phyloP scores from a whole-genome alignment of 30 jellyfish, hydroid and myxozoan genomes.

The Aurelia aurita region DNA sequence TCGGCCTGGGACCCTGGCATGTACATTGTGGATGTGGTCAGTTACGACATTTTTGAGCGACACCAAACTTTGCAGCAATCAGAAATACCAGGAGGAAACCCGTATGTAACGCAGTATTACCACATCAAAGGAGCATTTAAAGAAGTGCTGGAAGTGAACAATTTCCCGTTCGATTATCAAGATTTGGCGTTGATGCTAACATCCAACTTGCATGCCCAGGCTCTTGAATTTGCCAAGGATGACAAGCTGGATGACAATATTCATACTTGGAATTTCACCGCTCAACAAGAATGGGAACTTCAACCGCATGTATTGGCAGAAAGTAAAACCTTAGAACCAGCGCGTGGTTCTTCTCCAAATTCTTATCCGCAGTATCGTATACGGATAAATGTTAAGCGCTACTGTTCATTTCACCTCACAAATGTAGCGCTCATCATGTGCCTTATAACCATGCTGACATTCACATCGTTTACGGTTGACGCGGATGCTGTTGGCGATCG shows the following conservation, averaged over 20 bases:
- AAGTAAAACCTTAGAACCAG: neutral
- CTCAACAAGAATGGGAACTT: constrained; percentile 52
- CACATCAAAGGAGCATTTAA: constrained; percentile 54
- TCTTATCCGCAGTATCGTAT: constrained; percentile 61
- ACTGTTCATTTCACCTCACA: constrained; percentile 34
- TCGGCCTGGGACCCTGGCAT: constrained; percentile 42
- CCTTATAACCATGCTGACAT: constrained; percentile 61
- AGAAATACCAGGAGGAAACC: neutral
- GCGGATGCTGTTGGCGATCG: constrained; percentile 59
- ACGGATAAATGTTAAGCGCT: constrained; percentile 54
- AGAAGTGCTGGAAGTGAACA: constrained; percentile 44
- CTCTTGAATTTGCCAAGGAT: constrained; percentile 9
- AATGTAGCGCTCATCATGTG: constrained; percentile 33
- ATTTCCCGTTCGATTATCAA: constrained; percentile 68
- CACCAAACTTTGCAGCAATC: constrained; percentile 13
- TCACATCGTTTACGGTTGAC: constrained; percentile 50
- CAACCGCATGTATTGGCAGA: constrained; percentile 34
- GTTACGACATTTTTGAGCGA: constrained; percentile 10
- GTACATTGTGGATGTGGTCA: constrained; percentile 27
- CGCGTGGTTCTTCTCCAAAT: constrained; percentile 43
- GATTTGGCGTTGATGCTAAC: constrained; percentile 50
- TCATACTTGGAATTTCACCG: constrained; percentile 57
- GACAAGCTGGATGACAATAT: constrained; percentile 42
- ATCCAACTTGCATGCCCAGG: constrained; percentile 33
- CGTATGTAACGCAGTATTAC: constrained; percentile 36